Percentiles rank a stretch among this genome's conserved stretches.
These are phyloP conservation scores for Operophtera brumata DNA, from an alignment of 2,888 invertebrate species.

Conservation along the genomic window DNA sequence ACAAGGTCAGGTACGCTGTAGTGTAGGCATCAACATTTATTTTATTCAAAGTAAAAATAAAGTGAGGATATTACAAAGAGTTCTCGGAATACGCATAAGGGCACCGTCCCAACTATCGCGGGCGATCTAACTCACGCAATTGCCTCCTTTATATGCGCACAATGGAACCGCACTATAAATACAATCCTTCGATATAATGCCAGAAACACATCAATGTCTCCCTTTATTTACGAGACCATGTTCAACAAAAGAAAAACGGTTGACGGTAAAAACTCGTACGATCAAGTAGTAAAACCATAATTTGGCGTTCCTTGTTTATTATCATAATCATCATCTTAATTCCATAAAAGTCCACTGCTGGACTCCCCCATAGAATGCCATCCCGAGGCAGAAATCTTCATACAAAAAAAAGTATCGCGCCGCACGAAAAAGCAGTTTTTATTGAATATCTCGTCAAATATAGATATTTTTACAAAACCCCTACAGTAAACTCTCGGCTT, in stretches of 20 bases:
- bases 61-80: conserved; percentile 10
- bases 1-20: neutral
- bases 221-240: neutral
- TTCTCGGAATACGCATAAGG: conserved; percentile 25
- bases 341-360: no score
- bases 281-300: neutral
- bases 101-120: conserved; percentile 26
- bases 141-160: conserved; percentile 36
- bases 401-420: no score
- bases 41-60: conserved; percentile 18
- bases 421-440: no score
- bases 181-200: conserved; percentile 31
- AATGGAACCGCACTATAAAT: conserved; percentile 30
- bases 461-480: no score
- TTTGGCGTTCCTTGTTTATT: neutral
- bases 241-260: neutral
- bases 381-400: no score
- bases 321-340: neutral
- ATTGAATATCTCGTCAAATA: no score
- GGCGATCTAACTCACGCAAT: conserved; percentile 34
- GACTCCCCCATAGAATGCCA: no score
- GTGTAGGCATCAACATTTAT: neutral
- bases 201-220: conserved; percentile 22
- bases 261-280: neutral
- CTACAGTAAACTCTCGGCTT: no score